Evolutionary conservation across 2,888 invertebrate genomes (phyloP), one percentile per base, ranked within the genome.

Genomic region (Athrips mouffetella): DNA sequence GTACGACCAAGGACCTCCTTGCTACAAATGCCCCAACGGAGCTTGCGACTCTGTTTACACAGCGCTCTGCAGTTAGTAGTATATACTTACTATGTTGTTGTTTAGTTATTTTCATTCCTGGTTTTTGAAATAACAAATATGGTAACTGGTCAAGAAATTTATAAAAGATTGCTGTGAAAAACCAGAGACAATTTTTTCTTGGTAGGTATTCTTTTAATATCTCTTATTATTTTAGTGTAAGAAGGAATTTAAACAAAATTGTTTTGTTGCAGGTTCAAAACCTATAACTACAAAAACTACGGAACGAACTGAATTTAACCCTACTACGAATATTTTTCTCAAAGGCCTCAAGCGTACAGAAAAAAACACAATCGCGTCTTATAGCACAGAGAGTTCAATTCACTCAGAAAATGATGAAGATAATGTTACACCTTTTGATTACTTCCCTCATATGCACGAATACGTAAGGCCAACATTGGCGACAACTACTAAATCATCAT

Each of bases 41-140:
- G 49, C 47, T 13, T 84, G 85, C 53, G 80, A 83, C 52, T 16
- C 50, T 0, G 55, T 61, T 18, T 70, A 71, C 54, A 65, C 51
- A 49, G 65, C 73, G 16, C 58, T 87, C 15, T 87, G 86, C 56
- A 62, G 83, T 80, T 27, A 67, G 71, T 69, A 49, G 53, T 45
- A 27, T 6, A 18, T 21, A n/a, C n/a, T n/a, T n/a, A n/a, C n/a
- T n/a, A n/a, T n/a, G n/a, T n/a, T n/a, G n/a, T n/a, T n/a, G n/a
- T n/a, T n/a, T n/a, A n/a, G n/a, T n/a, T n/a, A n/a, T n/a, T n/a
- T 15, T n/a, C 30, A 8, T 30, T 30, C 11, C 30, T 30, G 30
- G n/a, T 30, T n/a, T n/a, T 30, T 30, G 3, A 25, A 25, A 25
- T 25, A 25, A 6, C 25, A 25, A 25, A 25, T n/a, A n/a, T n/a